Base-by-base conservation (phyloP, 2,888 invertebrate species). In the Eucera pruinosa region DNA sequence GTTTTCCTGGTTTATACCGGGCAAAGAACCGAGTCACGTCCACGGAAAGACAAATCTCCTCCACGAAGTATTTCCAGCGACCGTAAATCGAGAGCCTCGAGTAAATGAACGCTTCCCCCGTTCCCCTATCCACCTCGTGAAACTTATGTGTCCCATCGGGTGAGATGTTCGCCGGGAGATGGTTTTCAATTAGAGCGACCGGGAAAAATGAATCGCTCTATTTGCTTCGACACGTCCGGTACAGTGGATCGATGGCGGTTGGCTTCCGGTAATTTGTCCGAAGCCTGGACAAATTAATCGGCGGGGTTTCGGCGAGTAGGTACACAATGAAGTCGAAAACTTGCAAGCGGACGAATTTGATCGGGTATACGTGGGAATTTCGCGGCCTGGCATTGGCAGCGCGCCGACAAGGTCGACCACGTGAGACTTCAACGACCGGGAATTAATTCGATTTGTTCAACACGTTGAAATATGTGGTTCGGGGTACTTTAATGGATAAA, bases 161-260 rank as follows among this genome's bases (percentile, higher is more conserved):
- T 23, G 27, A 55, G 15, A 39, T 20, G 52, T 27, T 33, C 43
- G 27, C 55, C 54, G 36, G 55, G 48, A 70, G 58, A 60, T 45
- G 50, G 52, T 43, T 69, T 72, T 72, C 72, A 72, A 72, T 72
- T 72, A 72, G 52, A 43, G 7, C 18, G 45, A 23, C 1, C 7
- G 9, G 18, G 70, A 60, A 52, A 52, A 69, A 72, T 58, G 58
- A 50, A 69, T 70, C 43, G 41, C 13, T 27, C 47, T 47, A 47
- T 66, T 41, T 48, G 41, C 41, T 52, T 36, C 58, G 70, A 72
- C 58, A 52, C 68, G 58, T 50, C 20, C 58, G 30, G 15, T 20
- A 11, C 47, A 13, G 0, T 20, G 23, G 39, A 64, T 70, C 69
- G 69, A 70, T 70, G n/a, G 20, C 4, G 13, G 13, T 13, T 2